Percentiles rank a stretch among this genome's conserved stretches.
These are phyloP conservation scores for Zaprionus lachaisei DNA, from an alignment of 1,140 invertebrate genomes.

Conservation along the genomic window DNA sequence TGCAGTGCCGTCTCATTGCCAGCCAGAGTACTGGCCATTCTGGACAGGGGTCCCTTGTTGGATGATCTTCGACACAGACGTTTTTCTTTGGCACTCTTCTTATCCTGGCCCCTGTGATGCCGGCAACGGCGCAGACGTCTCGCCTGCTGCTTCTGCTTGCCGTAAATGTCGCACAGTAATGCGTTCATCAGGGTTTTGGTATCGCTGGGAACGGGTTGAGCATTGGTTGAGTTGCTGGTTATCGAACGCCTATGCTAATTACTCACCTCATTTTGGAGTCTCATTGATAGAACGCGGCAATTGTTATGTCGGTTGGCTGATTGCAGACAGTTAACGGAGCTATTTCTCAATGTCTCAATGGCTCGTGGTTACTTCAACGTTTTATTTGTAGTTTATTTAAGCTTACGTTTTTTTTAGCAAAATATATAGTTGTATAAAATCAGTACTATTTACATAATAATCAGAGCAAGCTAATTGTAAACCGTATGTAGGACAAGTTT, in stretches of 20 bases:
- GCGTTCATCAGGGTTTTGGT: conserved; percentile 65
- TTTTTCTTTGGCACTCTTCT: not conserved
- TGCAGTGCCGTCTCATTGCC: conserved; percentile 37
- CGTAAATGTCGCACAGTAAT: conserved; percentile 78
- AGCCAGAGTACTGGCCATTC: conserved; percentile 38
- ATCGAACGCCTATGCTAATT: conserved; percentile 58
- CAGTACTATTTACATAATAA: conserved; percentile 57
- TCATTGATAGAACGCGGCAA: conserved; percentile 40
- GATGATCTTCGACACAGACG: not conserved
- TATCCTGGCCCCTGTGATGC: conserved; percentile 9
- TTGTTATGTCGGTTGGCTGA: conserved; percentile 12
- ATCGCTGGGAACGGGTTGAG: conserved; percentile 30
- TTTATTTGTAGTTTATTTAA: conserved; percentile 24
- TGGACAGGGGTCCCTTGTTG: conserved; percentile 26
- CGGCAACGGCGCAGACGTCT: conserved; percentile 23
- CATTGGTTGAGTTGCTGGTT: conserved; percentile 8
- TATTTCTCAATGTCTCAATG: conserved; percentile 1
- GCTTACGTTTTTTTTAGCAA: conserved; percentile 26
- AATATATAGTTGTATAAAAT: conserved; percentile 19
- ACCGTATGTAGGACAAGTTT: not conserved
- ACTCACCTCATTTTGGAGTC: conserved; percentile 69
- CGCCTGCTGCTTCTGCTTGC: conserved; percentile 57
- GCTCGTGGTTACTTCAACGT: conserved; percentile 3
- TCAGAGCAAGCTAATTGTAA: conserved; percentile 22
- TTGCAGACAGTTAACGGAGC: conserved; percentile 18